A percentile compares a stretch with the other conserved stretches of the same genome.
These are phyloP conservation scores for Todus mexicanus DNA, from an alignment of 2,797 vertebrate genomes.

Conservation along the genomic window DNA sequence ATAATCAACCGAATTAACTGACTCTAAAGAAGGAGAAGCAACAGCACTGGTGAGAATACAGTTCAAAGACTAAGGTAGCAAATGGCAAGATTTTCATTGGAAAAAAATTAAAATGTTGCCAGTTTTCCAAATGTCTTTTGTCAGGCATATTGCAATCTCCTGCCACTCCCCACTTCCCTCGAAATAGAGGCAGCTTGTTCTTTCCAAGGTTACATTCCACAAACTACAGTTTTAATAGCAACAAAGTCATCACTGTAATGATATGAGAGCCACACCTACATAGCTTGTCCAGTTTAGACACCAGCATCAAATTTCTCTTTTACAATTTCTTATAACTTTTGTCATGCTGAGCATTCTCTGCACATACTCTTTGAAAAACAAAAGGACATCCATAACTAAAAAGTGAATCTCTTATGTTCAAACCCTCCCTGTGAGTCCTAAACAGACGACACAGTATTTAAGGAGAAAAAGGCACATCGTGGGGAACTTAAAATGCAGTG, in stretches of 20 bases:
- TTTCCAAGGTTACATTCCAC: conserved; percentile 3
- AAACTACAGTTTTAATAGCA: background rate
- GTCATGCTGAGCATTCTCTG: background rate
- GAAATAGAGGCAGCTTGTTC: conserved; percentile 6
- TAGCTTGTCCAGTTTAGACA: background rate
- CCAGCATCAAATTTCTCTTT: conserved; percentile 5
- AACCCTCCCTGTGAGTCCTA: background rate
- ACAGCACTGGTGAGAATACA: background rate
- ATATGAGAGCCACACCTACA: background rate
- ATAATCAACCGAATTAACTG: conserved; percentile 47
- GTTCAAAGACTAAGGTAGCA: background rate
- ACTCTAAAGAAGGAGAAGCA: conserved; percentile 7
- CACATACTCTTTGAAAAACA: background rate
- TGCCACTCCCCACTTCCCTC: background rate
- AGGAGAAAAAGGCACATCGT: background rate
- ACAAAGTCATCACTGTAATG: conserved; percentile 10
- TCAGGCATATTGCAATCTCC: background rate
- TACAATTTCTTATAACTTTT: background rate
- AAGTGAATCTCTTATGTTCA: background rate
- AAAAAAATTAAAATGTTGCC: background rate
- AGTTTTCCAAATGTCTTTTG: conserved; percentile 46
- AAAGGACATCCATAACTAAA: background rate
- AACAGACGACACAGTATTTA: background rate
- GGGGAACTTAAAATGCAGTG: background rate
- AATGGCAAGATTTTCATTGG: background rate